These are phyloP conservation scores for Cepaea nemoralis DNA, from an alignment of 1,140 invertebrate genomes.

Conservation along the genomic window DNA sequence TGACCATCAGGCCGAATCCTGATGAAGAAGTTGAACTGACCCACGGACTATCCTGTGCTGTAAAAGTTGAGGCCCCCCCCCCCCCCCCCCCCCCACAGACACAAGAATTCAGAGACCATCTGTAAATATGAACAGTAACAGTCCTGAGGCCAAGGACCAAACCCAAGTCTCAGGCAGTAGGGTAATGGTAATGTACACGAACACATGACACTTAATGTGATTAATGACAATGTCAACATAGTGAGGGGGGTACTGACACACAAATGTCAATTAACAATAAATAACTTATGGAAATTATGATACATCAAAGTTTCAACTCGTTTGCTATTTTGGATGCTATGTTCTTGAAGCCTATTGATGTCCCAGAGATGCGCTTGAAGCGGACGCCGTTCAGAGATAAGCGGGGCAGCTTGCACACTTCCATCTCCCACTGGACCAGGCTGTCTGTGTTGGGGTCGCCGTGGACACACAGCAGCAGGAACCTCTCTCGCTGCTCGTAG, in stretches of 20 bases:
- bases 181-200: background rate
- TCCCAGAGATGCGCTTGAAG: constrained; percentile 99
- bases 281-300: background rate
- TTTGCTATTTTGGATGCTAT: constrained; percentile 99
- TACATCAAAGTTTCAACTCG: constrained; percentile 92
- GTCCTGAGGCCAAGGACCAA: background rate
- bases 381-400: constrained; percentile 98
- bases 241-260: background rate
- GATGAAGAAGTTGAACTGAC: no score
- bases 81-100: no score
- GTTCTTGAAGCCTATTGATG: constrained; percentile 99
- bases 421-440: constrained; percentile 99
- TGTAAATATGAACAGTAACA: background rate
- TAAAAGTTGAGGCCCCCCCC: no score
- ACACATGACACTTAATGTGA: background rate
- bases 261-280: constrained; percentile 12
- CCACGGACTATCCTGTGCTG: no score
- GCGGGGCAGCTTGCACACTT: constrained; percentile 97
- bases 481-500: constrained; percentile 98
- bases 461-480: constrained; percentile 96
- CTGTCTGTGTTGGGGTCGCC: constrained; percentile 99
- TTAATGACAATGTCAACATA: background rate
- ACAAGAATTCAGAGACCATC: background rate
- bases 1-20: no score
- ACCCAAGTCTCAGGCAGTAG: background rate